Percentiles rank a stretch among this genome's conserved stretches.
These are phyloP conservation scores for Lucilia cuprina DNA, from an alignment of 1,140 invertebrate species.

Conservation along the genomic window DNA sequence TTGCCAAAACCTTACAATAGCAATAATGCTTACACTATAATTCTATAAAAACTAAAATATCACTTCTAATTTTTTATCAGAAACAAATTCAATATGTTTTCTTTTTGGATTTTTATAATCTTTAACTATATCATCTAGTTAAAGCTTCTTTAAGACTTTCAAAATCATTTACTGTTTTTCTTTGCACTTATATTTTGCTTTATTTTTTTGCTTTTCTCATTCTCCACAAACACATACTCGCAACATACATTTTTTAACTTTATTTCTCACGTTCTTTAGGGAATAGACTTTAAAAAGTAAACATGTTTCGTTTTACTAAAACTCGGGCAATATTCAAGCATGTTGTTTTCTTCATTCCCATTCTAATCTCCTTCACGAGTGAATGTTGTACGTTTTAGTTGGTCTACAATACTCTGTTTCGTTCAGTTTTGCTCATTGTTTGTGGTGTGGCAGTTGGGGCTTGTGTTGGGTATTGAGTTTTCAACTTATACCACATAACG, in stretches of 20 bases:
- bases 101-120: no score
- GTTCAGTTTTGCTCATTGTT: neutral
- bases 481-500: neutral
- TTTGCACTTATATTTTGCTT: neutral
- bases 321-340: neutral
- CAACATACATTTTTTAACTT: neutral
- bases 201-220: neutral
- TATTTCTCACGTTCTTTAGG: neutral
- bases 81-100: no score
- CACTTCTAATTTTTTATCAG: no score
- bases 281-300: conserved; percentile 32
- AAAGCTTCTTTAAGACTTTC: neutral
- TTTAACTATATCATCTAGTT: neutral
- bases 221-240: neutral
- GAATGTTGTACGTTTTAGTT: neutral
- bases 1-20: no score
- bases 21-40: no score
- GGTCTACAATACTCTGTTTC: no score
- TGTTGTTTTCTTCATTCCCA: neutral
- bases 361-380: neutral
- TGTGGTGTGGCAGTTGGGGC: neutral
- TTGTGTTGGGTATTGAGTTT: neutral
- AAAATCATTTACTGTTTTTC: conserved; percentile 15
- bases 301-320: neutral
- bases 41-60: no score